Evolutionary conservation across 1,140 invertebrate genomes (phyloP), one percentile per base, ranked within the genome.

Genomic region (Delia radicum): DNA sequence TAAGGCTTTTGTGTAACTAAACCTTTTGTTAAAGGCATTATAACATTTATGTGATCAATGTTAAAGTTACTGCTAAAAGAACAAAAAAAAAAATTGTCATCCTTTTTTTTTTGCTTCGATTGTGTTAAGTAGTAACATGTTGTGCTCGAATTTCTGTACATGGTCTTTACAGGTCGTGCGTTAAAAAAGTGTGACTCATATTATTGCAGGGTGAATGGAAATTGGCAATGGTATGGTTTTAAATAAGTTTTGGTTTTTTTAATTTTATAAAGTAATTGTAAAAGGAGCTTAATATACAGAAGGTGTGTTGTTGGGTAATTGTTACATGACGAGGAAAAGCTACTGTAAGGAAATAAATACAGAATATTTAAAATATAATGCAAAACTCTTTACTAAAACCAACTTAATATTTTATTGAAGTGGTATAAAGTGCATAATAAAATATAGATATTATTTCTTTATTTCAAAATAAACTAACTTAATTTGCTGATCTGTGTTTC

Each of bases 111-210:
- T 21, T 55, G 4, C 21, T 48, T 48, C 46, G 15, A 6, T 55
- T 55, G 48, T 55, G 48, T 55, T 55, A 55, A 55, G 48, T 21
- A 55, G 48, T 55, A 55, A 37, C 29, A 33, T 21, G 29, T 18
- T 33, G 65, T 69, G 65, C 65, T 69, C 65, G 65, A 69, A 69
- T 69, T 69, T 69, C 65, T 69, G 65, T 69, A 69, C 65, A 69
- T 69, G 65, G 37, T 69, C 65, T 69, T 69, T 18, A 69, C 29
- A 69, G 65, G 65, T 69, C 65, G 65, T 69, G 65, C 65, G 65
- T 69, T 55, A 6, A 3, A 55, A 21, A 21, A 55, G 48, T 55
- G 48, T 55, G 48, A 55, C 48, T 55, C 48, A 55, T 18, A 55
- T 55, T 21, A 37, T 37, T 10, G 8, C 8, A 37, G 8, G 13